Percentiles rank a stretch among this genome's conserved stretches.
These are phyloP conservation scores for Lithobates pipiens DNA, from an alignment of 2,797 vertebrate species.

Conservation along the genomic window DNA sequence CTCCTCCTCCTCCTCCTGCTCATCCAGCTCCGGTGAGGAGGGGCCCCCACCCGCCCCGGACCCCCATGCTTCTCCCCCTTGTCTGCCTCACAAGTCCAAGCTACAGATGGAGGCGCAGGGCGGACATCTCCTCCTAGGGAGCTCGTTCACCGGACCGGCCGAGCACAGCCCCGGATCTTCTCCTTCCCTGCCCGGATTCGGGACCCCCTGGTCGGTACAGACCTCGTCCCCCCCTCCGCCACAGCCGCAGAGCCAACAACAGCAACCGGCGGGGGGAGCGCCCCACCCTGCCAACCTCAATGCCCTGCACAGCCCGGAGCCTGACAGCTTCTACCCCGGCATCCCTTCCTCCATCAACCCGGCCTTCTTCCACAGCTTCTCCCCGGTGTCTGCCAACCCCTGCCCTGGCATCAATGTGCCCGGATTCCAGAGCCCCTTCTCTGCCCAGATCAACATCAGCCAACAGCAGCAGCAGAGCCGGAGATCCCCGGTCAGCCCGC, in stretches of 20 bases:
- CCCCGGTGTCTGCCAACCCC: constrained; percentile 86
- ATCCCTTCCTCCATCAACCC: constrained; percentile 92
- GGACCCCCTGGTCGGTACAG: constrained; percentile 95
- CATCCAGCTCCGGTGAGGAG: constrained; percentile 58
- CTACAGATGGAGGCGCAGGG: constrained; percentile 91
- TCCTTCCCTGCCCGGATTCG: constrained; percentile 85
- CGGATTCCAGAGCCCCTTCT: constrained; percentile 87
- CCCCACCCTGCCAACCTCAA: constrained; percentile 81
- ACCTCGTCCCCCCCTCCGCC: constrained; percentile 88
- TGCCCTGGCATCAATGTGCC: constrained; percentile 85
- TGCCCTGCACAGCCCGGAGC: constrained; percentile 82
- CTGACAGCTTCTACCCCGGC: constrained; percentile 92
- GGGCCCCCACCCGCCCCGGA: constrained; percentile 77
- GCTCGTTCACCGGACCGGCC: constrained; percentile 86
- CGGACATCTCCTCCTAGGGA: constrained; percentile 85
- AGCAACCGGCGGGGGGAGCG: constrained; percentile 29
- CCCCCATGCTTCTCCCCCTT: constrained; percentile 70
- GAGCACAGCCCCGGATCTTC: constrained; percentile 85
- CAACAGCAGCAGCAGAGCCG: constrained; percentile 85
- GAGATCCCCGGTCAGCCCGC: constrained; percentile 90
- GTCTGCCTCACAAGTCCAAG: constrained; percentile 73
- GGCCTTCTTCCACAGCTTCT: constrained; percentile 94
- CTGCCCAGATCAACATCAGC: constrained; percentile 87
- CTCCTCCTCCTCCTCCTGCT: constrained; percentile 68
- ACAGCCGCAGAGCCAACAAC: constrained; percentile 57